Evolutionary conservation across 2,888 invertebrate genomes (phyloP).

Genomic region (Drosophila eohydei): DNA sequence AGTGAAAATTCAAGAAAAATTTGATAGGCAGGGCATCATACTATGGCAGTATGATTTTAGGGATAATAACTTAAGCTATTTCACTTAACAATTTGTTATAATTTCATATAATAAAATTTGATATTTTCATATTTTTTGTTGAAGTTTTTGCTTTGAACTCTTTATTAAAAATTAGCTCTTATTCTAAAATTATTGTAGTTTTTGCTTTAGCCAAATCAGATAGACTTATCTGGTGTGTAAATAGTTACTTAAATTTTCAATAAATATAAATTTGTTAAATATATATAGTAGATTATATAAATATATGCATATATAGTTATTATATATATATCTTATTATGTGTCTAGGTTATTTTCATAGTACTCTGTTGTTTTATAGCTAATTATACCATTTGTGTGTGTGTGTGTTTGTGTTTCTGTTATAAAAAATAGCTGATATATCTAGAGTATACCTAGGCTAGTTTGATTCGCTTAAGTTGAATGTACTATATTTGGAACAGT

Average conservation of each 20-base stretch:
- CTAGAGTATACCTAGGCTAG: conserved; percentile 25
- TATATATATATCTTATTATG: conserved; percentile 10
- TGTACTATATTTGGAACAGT: conserved; percentile 69
- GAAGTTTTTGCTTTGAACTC: conserved; percentile 52
- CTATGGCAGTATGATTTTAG: not conserved
- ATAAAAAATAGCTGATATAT: conserved; percentile 8
- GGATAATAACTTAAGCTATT: not conserved
- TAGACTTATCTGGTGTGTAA: conserved; percentile 40
- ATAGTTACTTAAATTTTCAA: conserved; percentile 33
- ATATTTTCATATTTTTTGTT: not conserved
- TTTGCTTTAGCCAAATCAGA: conserved; percentile 50
- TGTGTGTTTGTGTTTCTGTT: conserved; percentile 4
- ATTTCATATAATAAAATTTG: not conserved
- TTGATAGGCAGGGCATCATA: not conserved
- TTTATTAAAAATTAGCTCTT: conserved; percentile 38
- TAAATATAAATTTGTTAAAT: conserved; percentile 44
- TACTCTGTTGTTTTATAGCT: conserved; percentile 21
- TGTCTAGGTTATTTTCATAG: conserved; percentile 16
- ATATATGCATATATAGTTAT: conserved; percentile 6
- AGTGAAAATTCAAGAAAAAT: not conserved
- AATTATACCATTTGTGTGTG: conserved; percentile 4
- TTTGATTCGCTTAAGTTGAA: conserved; percentile 50
- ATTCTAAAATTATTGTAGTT: conserved; percentile 56
- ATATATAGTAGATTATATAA: conserved; percentile 8
- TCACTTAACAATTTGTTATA: not conserved